Evolutionary conservation across 2,888 invertebrate genomes (phyloP).

Genomic region (Autographa pulchrina): DNA sequence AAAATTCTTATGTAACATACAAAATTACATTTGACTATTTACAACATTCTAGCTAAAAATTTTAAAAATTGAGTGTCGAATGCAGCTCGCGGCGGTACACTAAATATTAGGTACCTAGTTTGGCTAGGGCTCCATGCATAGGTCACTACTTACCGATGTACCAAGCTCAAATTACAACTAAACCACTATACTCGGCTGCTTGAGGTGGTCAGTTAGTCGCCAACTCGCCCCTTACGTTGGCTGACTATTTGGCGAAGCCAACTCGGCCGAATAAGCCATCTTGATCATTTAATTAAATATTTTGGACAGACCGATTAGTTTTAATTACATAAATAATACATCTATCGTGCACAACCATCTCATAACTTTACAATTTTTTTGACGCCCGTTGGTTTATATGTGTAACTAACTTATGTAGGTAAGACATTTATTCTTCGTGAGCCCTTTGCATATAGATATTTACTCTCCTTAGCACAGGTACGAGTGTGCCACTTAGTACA

Average conservation of each 20-base stretch:
- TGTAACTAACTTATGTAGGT: conserved; percentile 30
- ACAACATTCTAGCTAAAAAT: conserved; percentile 85
- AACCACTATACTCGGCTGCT: conserved; percentile 57
- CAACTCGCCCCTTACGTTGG: conserved; percentile 50
- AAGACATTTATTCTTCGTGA: conserved; percentile 21
- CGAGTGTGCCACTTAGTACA: conserved; percentile 31
- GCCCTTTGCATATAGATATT: conserved; percentile 28
- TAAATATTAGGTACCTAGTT: conserved; percentile 82
- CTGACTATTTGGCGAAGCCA: conserved; percentile 59
- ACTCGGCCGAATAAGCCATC: conserved; percentile 72
- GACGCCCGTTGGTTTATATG: conserved; percentile 59
- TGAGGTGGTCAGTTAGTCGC: conserved; percentile 45
- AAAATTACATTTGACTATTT: conserved; percentile 88
- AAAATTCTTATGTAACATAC: conserved; percentile 86
- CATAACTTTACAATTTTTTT: conserved; percentile 76
- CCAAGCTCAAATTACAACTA: conserved; percentile 78
- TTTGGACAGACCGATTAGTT: conserved; percentile 85
- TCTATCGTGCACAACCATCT: conserved; percentile 89
- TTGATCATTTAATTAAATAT: conserved; percentile 62
- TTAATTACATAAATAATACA: conserved; percentile 77
- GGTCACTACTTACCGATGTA: conserved; percentile 76
- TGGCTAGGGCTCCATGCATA: conserved; percentile 84
- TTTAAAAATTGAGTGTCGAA: conserved; percentile 75
- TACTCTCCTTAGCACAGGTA: conserved; percentile 26
- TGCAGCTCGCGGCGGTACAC: conserved; percentile 76